These are phyloP conservation scores for Agrotis ipsilon DNA, from an alignment of 2,888 invertebrate genomes.

Conservation along the genomic window DNA sequence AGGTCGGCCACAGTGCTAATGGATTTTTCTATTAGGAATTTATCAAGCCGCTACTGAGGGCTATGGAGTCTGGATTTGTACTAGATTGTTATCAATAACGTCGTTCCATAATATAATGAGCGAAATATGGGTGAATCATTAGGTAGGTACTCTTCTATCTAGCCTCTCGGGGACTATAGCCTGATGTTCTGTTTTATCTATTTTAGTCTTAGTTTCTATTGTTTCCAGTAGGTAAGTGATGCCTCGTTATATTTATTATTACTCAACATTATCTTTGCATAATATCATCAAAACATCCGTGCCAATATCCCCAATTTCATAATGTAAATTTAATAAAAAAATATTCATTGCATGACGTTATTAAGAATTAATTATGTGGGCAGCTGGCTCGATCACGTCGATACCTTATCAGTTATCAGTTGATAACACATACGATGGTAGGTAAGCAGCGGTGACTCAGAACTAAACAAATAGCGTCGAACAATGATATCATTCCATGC, in stretches of 20 bases:
- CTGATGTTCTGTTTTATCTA: too few relatives aligned
- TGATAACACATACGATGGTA: conserved; percentile 14
- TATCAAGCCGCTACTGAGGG: too few relatives aligned
- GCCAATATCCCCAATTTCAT: not conserved
- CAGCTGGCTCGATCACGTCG: conserved; percentile 27
- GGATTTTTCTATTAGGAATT: too few relatives aligned
- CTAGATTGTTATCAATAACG: too few relatives aligned
- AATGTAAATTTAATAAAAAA: not conserved
- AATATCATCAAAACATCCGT: not conserved
- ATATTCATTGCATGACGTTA: conserved; percentile 17
- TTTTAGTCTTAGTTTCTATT: too few relatives aligned
- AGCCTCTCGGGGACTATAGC: too few relatives aligned
- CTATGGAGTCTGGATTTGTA: too few relatives aligned
- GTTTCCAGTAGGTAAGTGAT: not conserved
- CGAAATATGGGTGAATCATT: too few relatives aligned
- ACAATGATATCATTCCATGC: conserved; percentile 28
- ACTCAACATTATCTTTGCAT: not conserved
- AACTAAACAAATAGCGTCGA: conserved; percentile 21
- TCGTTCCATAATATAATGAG: too few relatives aligned
- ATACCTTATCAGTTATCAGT: conserved; percentile 40
- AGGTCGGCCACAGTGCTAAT: too few relatives aligned
- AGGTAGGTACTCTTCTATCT: too few relatives aligned
- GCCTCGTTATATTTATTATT: too few relatives aligned
- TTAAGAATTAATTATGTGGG: conserved; percentile 46
- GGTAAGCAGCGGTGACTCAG: conserved; percentile 36